Evolutionary conservation across 2,113 vertebrate genomes (phyloP).

Genomic region (human (Homo sapiens)): GRCh38 chr1:29537501-29538000

Average conservation of each 20-base stretch:
- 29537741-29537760: neutral
- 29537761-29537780: neutral
- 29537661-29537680: neutral
- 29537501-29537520: neutral
- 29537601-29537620: neutral
- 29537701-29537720: neutral
- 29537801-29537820: neutral
- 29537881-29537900: neutral
- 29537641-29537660: neutral
- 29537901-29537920: neutral
- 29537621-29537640: neutral
- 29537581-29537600: neutral
- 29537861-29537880: neutral
- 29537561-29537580: neutral
- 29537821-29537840: too few species aligned
- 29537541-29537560: neutral
- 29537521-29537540: neutral
- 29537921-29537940: neutral
- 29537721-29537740: neutral
- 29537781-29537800: neutral
- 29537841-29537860: neutral
- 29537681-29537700: neutral
- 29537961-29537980: neutral
- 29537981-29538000: neutral
- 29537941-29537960: neutral